Conservation (phyloP, 2,888 invertebrate species). For the Brachypterus glaber region DNA sequence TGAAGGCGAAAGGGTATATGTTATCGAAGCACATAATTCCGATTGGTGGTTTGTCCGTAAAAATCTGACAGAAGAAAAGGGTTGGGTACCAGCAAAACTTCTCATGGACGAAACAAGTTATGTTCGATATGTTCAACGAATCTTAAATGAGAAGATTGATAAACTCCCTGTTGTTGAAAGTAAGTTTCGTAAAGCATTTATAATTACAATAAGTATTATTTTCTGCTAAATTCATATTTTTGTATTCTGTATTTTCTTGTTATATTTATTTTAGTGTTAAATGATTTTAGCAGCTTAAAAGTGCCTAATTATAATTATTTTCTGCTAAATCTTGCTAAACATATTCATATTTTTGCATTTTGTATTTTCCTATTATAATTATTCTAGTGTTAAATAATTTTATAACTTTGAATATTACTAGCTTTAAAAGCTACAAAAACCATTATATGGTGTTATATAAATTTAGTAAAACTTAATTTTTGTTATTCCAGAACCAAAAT, state of each 20-base stretch:
- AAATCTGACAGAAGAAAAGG: slow-evolving; percentile 80
- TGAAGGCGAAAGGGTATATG: slow-evolving; percentile 81
- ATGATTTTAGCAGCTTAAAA: too few relatives aligned
- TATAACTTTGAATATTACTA: too few relatives aligned
- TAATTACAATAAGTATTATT: too few relatives aligned
- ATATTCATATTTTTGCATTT: too few relatives aligned
- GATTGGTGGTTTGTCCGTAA: slow-evolving; percentile 94
- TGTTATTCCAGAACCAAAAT: slow-evolving; percentile 58
- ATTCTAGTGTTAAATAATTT: too few relatives aligned
- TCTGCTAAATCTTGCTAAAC: too few relatives aligned
- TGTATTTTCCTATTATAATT: too few relatives aligned
- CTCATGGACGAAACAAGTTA: slow-evolving; percentile 76
- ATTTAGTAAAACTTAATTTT: slow-evolving; percentile 1
- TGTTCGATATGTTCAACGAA: slow-evolving; percentile 74
- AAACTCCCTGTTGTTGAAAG: slow-evolving; percentile 87
- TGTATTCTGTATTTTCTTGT: too few relatives aligned
- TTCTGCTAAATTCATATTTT: too few relatives aligned
- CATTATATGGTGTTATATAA: background rate
- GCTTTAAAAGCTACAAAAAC: background rate
- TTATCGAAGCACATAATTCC: slow-evolving; percentile 69
- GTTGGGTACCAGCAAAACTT: slow-evolving; percentile 88
- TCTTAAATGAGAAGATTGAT: slow-evolving; percentile 83
- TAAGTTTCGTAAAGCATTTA: slow-evolving; percentile 44
- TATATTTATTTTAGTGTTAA: too few relatives aligned
- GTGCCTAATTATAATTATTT: too few relatives aligned